Conservation (phyloP, 2,888 invertebrate species). For the Coremacera marginata region DNA sequence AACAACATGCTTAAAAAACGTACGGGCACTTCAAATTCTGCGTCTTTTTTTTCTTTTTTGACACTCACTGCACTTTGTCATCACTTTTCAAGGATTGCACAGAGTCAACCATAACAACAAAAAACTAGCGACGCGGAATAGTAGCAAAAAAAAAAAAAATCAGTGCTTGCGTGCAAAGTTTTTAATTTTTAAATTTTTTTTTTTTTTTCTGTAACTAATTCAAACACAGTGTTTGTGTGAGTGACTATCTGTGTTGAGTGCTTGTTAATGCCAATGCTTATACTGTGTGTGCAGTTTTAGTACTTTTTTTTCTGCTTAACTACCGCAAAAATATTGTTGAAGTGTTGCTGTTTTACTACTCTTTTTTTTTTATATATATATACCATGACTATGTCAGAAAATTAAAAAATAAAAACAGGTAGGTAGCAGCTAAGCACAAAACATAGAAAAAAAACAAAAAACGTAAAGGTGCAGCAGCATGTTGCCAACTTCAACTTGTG, state of each 20-base stretch:
- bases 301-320: background rate
- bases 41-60: too few relatives aligned
- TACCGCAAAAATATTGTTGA: background rate
- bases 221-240: background rate
- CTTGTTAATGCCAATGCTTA: background rate
- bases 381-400: background rate
- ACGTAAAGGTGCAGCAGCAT: background rate
- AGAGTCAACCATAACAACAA: background rate
- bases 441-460: background rate
- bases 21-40: too few relatives aligned
- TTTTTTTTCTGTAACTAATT: background rate
- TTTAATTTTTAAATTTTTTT: background rate
- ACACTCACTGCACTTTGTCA: too few relatives aligned
- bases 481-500: slow-evolving; percentile 30
- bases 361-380: background rate
- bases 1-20: too few relatives aligned
- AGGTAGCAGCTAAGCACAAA: background rate
- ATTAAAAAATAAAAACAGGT: background rate
- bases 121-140: background rate
- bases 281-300: background rate
- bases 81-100: too few relatives aligned
- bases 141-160: background rate
- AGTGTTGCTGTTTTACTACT: background rate
- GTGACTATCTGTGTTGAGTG: background rate
- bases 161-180: slow-evolving; percentile 14